Base-by-base conservation (phyloP, 1,140 invertebrate genomes). In the Hylaeus anthracinus region DNA sequence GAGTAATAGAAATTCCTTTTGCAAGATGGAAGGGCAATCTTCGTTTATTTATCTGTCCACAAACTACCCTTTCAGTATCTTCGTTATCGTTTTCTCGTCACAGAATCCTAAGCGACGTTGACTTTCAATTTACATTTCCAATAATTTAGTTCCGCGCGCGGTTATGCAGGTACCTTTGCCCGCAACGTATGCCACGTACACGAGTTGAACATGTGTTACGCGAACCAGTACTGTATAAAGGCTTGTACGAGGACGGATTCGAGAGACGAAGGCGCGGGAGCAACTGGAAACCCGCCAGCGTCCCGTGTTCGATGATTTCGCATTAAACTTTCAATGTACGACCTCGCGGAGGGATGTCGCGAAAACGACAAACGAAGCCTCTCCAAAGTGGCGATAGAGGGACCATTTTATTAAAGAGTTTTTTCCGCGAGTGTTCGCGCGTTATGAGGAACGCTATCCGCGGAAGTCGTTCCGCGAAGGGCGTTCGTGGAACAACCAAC, bases 271-370 rank as follows among this genome's bases (percentile, higher is more conserved):
- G 63, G 10, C 45, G 45, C 2, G n/a, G 56, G 73, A 37, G 72
- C 10, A 64, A 72, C 76, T 90, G 89, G 88, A 88, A 88, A 58
- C 69, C 69, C 56, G 89, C 90, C 90, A 91, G 83, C 82, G 82
- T 83, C 81, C 79, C 85, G 74, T 88, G 87, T 86, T 90, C 86
- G 86, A 91, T 90, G 88, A 90, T 90, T 91, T 86, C 86, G 63
- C 85, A 90, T 88, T 89, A 90, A 90, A 90, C 82, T 89, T 90
- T 87, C 82, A 89, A 88, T 88, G 75, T 89, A 82, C 78, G 58
- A 66, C 48, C 51, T 43, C 72, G 79, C 67, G 60, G 37, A 75
- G 26, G 45, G 53, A 65, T 64, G 67, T 55, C 74, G 75, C 67
- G 66, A 37, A 14, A 79, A 66, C 61, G 67, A 56, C 53, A 69